Evolutionary conservation across 64 coral and sea anemone genomes (phyloP).

Genomic region (Orbicella faveolata): DNA sequence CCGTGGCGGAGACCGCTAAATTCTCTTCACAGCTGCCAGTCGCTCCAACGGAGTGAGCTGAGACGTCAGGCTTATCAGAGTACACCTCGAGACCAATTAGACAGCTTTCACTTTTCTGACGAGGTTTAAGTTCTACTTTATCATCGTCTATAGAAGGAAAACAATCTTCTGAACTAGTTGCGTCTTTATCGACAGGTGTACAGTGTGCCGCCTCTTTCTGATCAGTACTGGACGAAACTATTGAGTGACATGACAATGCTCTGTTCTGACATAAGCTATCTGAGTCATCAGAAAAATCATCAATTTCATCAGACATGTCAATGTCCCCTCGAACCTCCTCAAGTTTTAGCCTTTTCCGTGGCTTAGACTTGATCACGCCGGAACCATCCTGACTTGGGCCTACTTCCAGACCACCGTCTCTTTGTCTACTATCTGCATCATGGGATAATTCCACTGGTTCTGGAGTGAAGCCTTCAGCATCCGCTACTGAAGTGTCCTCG

Average conservation of each 20-base stretch:
- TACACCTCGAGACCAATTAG: neutral
- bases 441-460: neutral
- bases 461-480: neutral
- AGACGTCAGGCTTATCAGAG: neutral
- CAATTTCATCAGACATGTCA: neutral
- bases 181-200: neutral
- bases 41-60: neutral
- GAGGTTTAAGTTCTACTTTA: neutral
- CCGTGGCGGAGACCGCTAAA: neutral
- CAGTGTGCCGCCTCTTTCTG: too few relatives aligned
- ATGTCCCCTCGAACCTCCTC: neutral
- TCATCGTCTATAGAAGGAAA: neutral
- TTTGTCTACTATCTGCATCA: neutral
- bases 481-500: neutral
- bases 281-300: neutral
- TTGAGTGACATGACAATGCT: neutral
- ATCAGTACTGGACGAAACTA: neutral
- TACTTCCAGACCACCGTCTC: neutral
- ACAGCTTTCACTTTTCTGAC: too few relatives aligned
- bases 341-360: constrained; percentile 15
- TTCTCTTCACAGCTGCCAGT: too few relatives aligned
- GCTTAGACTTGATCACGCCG: neutral
- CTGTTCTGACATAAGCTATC: neutral
- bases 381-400: neutral
- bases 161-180: neutral